Evolutionary conservation across 30 jellyfish, hydroid and myxozoan genomes (phyloP).

Genomic region (Turritopsis dohrnii): DNA sequence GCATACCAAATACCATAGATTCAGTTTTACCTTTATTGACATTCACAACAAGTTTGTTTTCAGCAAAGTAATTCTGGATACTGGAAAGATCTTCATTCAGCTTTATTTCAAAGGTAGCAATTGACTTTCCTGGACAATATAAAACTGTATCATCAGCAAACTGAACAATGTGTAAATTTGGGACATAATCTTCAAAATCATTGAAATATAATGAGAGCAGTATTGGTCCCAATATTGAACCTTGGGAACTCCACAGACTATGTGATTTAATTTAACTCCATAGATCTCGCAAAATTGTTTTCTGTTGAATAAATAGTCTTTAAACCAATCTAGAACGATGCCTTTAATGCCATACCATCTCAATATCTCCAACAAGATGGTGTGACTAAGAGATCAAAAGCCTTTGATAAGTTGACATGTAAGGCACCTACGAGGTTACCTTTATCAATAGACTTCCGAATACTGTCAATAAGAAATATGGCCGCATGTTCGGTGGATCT

Average conservation of each 20-base stretch:
- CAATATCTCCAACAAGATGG: constrained; percentile 5
- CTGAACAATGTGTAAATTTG: constrained; percentile 9
- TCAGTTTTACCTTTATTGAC: too few relatives aligned
- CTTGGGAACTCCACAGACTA: constrained; percentile 14
- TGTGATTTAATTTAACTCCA: constrained; percentile 2
- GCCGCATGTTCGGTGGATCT: too few relatives aligned
- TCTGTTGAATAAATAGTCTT: constrained; percentile 5
- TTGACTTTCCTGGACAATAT: constrained; percentile 8
- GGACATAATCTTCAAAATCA: too few relatives aligned
- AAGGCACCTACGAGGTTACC: constrained; percentile 10
- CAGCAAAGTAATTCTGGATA: constrained; percentile 6
- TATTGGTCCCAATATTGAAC: constrained; percentile 3
- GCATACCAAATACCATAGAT: too few relatives aligned
- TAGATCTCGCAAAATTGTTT: constrained; percentile 1
- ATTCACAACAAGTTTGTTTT: background rate
- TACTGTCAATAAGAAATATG: too few relatives aligned
- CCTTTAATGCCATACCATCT: constrained; percentile 3
- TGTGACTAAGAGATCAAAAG: background rate
- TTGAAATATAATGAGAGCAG: constrained; percentile 1
- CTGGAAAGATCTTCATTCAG: constrained; percentile 11
- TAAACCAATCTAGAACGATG: constrained; percentile 9
- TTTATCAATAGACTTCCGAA: too few relatives aligned
- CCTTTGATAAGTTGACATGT: constrained; percentile 5
- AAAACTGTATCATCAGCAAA: constrained; percentile 8
- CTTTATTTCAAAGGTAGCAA: background rate